These are phyloP conservation scores for Arctopsyche grandis DNA, from an alignment of 1,140 invertebrate species.

Conservation along the genomic window DNA sequence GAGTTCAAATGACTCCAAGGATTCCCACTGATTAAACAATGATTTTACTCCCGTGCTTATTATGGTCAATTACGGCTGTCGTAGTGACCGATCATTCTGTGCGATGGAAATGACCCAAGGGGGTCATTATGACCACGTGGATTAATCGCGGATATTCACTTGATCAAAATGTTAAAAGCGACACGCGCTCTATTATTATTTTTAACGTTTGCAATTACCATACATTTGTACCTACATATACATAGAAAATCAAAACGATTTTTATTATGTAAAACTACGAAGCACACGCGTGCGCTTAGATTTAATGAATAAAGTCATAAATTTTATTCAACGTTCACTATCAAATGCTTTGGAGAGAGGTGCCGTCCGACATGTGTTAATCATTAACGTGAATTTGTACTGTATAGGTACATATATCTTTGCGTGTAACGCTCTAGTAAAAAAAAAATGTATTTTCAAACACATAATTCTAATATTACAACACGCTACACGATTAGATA, in stretches of 20 bases:
- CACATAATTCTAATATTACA: neutral
- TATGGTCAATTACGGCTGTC: constrained; percentile 16
- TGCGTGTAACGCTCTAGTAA: constrained; percentile 2
- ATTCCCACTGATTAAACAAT: too few species aligned
- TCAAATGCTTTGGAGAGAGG: neutral
- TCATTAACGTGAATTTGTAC: neutral
- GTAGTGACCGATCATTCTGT: constrained; percentile 14
- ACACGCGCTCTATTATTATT: neutral
- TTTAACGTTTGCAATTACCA: too few species aligned
- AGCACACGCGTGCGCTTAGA: too few species aligned
- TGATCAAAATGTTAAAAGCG: constrained; percentile 8
- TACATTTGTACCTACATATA: too few species aligned
- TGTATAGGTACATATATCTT: neutral
- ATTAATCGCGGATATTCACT: constrained; percentile 24
- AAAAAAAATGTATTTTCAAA: neutral
- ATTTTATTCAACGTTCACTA: neutral
- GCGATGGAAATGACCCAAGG: constrained; percentile 12
- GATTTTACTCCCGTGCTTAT: constrained; percentile 11
- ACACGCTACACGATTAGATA: neutral
- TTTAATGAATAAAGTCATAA: neutral
- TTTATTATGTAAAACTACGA: too few species aligned
- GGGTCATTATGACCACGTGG: constrained; percentile 17
- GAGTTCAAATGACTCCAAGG: too few species aligned
- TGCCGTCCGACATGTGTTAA: constrained; percentile 2
- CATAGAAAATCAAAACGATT: too few species aligned